Evolutionary conservation across 1,140 invertebrate species (phyloP).

Genomic region (Schlechtendalia chinensis): DNA sequence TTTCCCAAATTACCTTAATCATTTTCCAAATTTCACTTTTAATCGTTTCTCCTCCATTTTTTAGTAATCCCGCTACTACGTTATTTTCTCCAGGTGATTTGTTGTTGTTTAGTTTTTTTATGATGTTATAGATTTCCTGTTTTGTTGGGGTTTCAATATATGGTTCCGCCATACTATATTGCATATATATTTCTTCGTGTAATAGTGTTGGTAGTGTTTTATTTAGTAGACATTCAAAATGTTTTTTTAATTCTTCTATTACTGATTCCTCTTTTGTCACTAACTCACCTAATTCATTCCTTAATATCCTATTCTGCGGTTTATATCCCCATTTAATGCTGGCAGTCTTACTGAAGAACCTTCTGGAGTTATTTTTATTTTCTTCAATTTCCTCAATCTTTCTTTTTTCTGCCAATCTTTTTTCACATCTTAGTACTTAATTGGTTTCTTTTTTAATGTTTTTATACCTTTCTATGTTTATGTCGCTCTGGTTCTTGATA

Average conservation of each 20-base stretch:
- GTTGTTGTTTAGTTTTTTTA: conserved; percentile 52
- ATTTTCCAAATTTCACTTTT: conserved; percentile 49
- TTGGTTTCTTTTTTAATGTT: conserved; percentile 19
- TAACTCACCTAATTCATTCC: too few relatives aligned
- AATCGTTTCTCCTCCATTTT: conserved; percentile 47
- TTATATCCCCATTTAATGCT: too few relatives aligned
- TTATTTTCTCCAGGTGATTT: too few relatives aligned
- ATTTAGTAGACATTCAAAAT: conserved; percentile 19
- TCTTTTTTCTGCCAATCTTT: conserved; percentile 13
- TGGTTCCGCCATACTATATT: not conserved
- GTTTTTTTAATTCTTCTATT: conserved; percentile 22
- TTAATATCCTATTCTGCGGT: too few relatives aligned
- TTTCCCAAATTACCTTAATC: conserved; percentile 47
- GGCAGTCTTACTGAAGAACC: too few relatives aligned
- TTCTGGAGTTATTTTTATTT: too few relatives aligned
- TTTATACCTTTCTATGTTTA: conserved; percentile 21
- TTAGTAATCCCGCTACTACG: too few relatives aligned
- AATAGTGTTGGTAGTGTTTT: not conserved
- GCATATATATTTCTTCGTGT: not conserved
- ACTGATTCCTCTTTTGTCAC: too few relatives aligned
- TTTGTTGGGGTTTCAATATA: conserved; percentile 29
- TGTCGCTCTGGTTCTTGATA: not conserved
- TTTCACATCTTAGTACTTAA: conserved; percentile 20
- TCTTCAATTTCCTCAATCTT: conserved; percentile 20
- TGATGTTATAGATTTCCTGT: conserved; percentile 35